Percentiles rank a stretch among this genome's conserved stretches.
These are phyloP conservation scores for Okapia johnstoni DNA, from an alignment of 2,113 vertebrate species.

Conservation along the genomic window DNA sequence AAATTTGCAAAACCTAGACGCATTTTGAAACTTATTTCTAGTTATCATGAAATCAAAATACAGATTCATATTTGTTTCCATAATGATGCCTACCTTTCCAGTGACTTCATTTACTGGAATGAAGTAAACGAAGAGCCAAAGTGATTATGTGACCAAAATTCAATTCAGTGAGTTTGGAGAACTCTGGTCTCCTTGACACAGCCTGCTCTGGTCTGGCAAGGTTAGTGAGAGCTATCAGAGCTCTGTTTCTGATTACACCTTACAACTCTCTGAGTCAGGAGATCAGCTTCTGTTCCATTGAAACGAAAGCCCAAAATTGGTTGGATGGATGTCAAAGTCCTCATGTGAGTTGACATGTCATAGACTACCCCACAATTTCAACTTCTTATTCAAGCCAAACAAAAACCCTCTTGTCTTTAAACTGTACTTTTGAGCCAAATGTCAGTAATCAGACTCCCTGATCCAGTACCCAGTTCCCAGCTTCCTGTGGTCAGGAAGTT, in stretches of 20 bases:
- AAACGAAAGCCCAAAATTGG: conserved; percentile 11
- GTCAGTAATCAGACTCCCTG: neutral
- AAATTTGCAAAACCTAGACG: neutral
- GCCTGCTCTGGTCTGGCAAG: neutral
- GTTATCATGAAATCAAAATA: conserved; percentile 17
- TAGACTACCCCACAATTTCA: neutral
- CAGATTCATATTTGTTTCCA: neutral
- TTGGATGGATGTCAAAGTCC: neutral
- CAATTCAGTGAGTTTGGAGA: neutral
- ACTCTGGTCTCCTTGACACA: neutral
- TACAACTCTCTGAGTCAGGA: neutral
- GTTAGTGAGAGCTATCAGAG: neutral
- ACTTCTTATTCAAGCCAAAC: neutral
- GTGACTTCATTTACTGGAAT: neutral
- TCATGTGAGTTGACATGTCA: neutral
- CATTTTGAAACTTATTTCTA: conserved; percentile 20
- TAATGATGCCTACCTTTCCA: neutral
- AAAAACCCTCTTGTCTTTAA: neutral
- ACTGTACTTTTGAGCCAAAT: neutral
- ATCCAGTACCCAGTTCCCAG: neutral
- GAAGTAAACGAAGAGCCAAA: neutral
- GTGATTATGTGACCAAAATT: neutral
- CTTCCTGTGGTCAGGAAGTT: neutral
- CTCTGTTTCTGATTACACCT: neutral
- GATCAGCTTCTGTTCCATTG: neutral